Percentiles rank a stretch among this genome's conserved stretches.
These are phyloP conservation scores for Tauraco hartlaubi DNA, from an alignment of 2,797 vertebrate genomes.

Conservation along the genomic window DNA sequence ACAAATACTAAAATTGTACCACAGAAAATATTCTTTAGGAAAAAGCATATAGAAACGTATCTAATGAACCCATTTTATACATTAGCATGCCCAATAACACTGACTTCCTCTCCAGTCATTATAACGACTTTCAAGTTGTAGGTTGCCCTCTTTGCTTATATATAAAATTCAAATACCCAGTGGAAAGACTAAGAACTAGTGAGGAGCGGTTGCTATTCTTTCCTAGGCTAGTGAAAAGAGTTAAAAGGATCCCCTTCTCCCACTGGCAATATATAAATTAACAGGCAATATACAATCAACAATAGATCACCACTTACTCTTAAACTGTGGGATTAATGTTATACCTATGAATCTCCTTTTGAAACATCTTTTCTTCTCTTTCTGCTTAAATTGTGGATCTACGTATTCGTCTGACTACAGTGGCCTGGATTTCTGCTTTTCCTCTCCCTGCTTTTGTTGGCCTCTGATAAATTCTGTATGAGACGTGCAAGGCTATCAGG, in stretches of 20 bases:
- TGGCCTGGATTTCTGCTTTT: background rate
- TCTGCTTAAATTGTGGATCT: background rate
- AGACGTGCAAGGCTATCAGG: no score
- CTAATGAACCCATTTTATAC: background rate
- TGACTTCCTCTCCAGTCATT: background rate
- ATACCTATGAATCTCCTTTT: background rate
- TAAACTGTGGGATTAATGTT: background rate
- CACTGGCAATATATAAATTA: background rate
- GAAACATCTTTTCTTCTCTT: background rate
- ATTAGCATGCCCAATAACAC: background rate
- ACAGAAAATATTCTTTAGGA: background rate
- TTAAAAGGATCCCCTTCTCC: background rate
- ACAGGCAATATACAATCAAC: background rate
- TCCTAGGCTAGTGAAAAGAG: background rate
- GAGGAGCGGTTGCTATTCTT: background rate
- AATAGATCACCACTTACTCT: background rate
- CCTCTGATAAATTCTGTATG: background rate
- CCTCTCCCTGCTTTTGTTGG: background rate
- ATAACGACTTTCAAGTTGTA: background rate
- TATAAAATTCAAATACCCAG: background rate
- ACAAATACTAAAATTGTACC: background rate
- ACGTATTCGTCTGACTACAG: background rate
- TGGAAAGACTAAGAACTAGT: background rate
- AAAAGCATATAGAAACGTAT: background rate
- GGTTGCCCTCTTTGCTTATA: background rate